Conservation (phyloP, 1,140 invertebrate genomes). For the Drosophila kikkawai region DNA sequence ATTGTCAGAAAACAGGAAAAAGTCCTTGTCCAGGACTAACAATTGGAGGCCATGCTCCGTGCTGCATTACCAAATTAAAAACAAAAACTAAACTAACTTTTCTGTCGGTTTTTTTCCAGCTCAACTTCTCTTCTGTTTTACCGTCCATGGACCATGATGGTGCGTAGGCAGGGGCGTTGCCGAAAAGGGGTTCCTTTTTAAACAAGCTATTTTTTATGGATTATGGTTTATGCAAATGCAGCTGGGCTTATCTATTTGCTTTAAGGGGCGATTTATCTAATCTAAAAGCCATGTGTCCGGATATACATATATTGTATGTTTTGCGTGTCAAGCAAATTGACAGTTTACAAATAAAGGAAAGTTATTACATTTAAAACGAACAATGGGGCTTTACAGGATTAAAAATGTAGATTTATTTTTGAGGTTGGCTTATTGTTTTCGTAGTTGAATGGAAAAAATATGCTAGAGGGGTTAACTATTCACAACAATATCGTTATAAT, state of each 20-base stretch:
- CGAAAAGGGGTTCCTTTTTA: neutral
- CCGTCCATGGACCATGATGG: slow-evolving; percentile 7
- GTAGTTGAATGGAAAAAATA: neutral
- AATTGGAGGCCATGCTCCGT: slow-evolving; percentile 66
- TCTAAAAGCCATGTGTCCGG: neutral
- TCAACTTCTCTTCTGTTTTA: slow-evolving; percentile 24
- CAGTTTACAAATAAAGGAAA: slow-evolving; percentile 5
- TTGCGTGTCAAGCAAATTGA: slow-evolving; percentile 8
- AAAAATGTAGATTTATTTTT: no score
- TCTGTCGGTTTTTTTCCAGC: slow-evolving; percentile 33
- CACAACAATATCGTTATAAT: neutral
- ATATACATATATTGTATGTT: neutral
- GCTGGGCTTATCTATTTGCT: slow-evolving; percentile 8
- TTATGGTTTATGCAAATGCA: slow-evolving; percentile 24
- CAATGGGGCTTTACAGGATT: neutral
- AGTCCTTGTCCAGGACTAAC: slow-evolving; percentile 71
- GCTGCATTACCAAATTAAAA: slow-evolving; percentile 81
- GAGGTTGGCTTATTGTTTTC: neutral
- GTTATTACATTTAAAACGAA: neutral
- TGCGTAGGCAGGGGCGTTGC: slow-evolving; percentile 36
- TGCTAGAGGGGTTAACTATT: neutral
- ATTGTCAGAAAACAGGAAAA: slow-evolving; percentile 60
- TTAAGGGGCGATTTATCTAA: slow-evolving; percentile 5
- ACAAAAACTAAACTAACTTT: slow-evolving; percentile 75
- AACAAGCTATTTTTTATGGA: slow-evolving; percentile 4